Evolutionary conservation across 2,113 vertebrate species (phyloP).

Genomic region (Saguinus midas): DNA sequence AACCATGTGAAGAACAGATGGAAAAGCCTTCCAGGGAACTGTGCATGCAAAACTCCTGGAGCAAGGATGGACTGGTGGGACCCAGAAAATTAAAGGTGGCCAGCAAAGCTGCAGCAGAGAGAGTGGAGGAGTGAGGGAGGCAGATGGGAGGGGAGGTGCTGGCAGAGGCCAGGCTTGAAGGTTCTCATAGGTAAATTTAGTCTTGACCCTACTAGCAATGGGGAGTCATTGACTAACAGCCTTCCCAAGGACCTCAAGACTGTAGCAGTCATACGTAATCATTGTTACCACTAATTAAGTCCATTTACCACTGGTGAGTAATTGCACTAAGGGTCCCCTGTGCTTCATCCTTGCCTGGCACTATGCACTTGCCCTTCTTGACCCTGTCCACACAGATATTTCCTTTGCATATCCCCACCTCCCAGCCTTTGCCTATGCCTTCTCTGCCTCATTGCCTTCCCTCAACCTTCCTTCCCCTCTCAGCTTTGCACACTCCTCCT

Average conservation of each 20-base stretch:
- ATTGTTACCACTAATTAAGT: too few species aligned
- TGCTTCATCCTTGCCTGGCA: not conserved
- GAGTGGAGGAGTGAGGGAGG: fast-evolving
- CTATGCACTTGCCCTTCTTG: too few species aligned
- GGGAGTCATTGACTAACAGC: not conserved
- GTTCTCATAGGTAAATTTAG: not conserved
- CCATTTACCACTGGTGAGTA: too few species aligned
- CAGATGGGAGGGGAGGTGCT: fast-evolving
- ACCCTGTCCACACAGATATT: not conserved
- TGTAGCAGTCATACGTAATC: not conserved
- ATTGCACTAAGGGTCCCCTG: too few species aligned
- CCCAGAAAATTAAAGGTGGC: not conserved
- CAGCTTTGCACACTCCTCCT: not conserved
- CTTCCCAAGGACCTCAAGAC: not conserved
- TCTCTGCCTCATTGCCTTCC: not conserved
- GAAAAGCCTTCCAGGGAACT: not conserved
- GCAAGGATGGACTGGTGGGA: too few species aligned
- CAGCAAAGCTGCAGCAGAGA: not conserved
- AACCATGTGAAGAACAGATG: not conserved
- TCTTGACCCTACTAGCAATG: not conserved
- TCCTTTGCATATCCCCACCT: not conserved
- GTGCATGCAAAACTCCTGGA: too few species aligned
- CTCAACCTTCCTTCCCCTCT: not conserved
- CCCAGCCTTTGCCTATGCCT: conserved; percentile 21
- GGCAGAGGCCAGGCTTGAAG: not conserved